Percentiles rank a stretch among this genome's conserved stretches.
Conservation (phyloP, 1,140 invertebrate species). For the Hycleus cichorii region DNA sequence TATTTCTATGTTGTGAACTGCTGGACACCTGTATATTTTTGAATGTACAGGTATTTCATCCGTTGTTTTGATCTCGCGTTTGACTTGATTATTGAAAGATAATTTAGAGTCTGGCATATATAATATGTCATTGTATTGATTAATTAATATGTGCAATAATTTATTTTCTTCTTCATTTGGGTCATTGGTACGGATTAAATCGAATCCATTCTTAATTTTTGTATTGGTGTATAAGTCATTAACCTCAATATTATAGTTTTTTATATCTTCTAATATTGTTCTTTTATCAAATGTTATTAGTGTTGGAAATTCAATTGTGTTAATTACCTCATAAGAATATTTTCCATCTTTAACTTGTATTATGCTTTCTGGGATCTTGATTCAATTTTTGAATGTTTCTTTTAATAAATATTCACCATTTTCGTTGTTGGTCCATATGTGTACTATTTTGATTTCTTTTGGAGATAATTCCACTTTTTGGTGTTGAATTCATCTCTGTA, state of each 20-base stretch:
- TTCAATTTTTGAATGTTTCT: too few species aligned
- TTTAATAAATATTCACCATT: too few species aligned
- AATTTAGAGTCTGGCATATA: not conserved
- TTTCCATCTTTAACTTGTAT: too few species aligned
- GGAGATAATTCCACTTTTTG: too few species aligned
- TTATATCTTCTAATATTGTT: not conserved
- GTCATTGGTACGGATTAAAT: not conserved
- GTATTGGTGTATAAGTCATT: not conserved
- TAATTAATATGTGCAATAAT: not conserved
- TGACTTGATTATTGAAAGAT: conserved; percentile 2
- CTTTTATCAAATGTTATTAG: too few species aligned
- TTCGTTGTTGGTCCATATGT: too few species aligned
- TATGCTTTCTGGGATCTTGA: too few species aligned
- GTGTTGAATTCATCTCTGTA: too few species aligned
- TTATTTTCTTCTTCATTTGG: not conserved
- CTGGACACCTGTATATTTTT: conserved; percentile 1
- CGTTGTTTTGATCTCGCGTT: not conserved
- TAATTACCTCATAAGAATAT: too few species aligned
- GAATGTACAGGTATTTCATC: not conserved
- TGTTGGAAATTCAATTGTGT: too few species aligned
- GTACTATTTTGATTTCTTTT: too few species aligned
- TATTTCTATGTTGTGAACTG: not conserved
- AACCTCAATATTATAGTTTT: not conserved
- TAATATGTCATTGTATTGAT: not conserved
- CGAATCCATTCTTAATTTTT: not conserved